These are phyloP conservation scores for Monochamus alternatus DNA, from an alignment of 2,888 invertebrate genomes.

Conservation along the genomic window DNA sequence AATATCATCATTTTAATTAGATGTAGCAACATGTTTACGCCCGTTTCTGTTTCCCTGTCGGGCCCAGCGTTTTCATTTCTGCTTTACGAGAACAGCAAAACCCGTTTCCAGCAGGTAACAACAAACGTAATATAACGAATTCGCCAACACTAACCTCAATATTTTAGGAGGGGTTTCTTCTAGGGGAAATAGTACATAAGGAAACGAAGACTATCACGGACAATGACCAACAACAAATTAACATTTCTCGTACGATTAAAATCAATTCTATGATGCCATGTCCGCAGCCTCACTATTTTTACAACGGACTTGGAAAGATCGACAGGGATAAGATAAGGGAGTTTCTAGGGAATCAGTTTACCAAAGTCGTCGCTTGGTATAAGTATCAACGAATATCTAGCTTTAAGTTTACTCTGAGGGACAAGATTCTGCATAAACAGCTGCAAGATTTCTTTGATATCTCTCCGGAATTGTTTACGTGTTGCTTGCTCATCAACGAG, in stretches of 20 bases:
- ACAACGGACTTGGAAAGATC: constrained; percentile 75
- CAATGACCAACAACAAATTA: constrained; percentile 77
- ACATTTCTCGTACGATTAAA: constrained; percentile 76
- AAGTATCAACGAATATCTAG: constrained; percentile 75
- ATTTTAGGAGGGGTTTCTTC: constrained; percentile 76
- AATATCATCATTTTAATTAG: constrained; percentile 18
- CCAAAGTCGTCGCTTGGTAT: constrained; percentile 80
- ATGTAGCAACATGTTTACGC: constrained; percentile 60
- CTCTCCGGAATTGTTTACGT: constrained; percentile 76
- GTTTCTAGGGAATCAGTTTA: constrained; percentile 73
- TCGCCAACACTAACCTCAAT: constrained; percentile 29
- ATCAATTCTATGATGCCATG: constrained; percentile 77
- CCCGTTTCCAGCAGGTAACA: constrained; percentile 75
- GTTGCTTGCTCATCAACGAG: constrained; percentile 76
- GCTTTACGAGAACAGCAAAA: constrained; percentile 79
- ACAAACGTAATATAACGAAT: neutral
- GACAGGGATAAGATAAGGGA: constrained; percentile 73
- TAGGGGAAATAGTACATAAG: constrained; percentile 78
- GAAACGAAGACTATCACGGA: constrained; percentile 81
- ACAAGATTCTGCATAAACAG: constrained; percentile 78
- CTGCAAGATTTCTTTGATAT: constrained; percentile 75
- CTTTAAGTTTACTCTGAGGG: constrained; percentile 76
- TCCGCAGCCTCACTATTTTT: constrained; percentile 75
- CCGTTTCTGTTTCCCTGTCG: constrained; percentile 64
- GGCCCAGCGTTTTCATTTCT: constrained; percentile 80